phyloP scores from a whole-genome alignment of 2,113 vertebrate genomes.

The Halcyon senegalensis region DNA sequence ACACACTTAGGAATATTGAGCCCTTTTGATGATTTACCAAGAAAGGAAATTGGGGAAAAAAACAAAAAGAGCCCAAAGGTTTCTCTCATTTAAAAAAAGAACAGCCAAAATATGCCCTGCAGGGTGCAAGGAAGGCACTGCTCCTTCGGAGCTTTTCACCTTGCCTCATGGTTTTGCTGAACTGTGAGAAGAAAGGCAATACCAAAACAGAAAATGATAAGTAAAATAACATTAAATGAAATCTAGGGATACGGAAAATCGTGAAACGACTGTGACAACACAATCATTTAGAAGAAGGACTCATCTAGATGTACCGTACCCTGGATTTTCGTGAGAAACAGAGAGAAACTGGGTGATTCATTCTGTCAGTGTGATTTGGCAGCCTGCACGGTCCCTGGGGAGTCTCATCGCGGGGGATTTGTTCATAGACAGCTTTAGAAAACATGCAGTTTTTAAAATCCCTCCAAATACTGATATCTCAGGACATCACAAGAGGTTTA shows the following conservation, averaged over 20 bases:
- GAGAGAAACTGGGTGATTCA: neutral
- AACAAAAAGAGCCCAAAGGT: neutral
- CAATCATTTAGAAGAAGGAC: neutral
- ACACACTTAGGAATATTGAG: neutral
- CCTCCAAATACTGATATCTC: neutral
- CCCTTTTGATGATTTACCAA: neutral
- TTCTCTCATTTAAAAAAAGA: neutral
- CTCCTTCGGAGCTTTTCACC: neutral
- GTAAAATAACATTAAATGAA: neutral
- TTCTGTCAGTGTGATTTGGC: neutral
- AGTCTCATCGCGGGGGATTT: neutral
- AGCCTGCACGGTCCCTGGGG: neutral
- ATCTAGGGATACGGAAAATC: neutral
- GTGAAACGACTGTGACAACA: neutral
- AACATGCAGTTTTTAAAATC: neutral
- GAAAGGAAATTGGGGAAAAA: neutral
- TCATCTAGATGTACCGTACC: neutral
- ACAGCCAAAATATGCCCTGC: neutral
- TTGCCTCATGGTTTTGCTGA: neutral
- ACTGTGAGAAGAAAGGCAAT: neutral
- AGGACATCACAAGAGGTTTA: neutral
- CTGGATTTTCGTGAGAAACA: constrained; percentile 15
- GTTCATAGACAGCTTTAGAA: neutral
- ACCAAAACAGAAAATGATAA: neutral
- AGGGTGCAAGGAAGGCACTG: neutral